These are phyloP conservation scores for Thryonomys swinderianus DNA, from an alignment of 2,113 vertebrate species.

Conservation along the genomic window DNA sequence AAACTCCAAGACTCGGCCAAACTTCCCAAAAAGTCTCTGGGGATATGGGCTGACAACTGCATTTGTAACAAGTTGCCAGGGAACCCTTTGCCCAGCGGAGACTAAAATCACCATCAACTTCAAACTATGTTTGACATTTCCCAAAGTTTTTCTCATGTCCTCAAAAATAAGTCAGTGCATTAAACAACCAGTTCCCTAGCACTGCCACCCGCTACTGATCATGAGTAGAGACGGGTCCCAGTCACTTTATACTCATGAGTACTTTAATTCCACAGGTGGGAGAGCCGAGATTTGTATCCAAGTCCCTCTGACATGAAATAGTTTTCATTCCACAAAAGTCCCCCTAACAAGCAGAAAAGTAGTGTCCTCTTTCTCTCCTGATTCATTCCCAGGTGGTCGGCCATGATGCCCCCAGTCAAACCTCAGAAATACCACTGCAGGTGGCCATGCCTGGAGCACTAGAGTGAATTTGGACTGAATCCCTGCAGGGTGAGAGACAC, in stretches of 20 bases:
- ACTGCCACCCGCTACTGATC: background rate
- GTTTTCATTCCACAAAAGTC: background rate
- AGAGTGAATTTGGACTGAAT: background rate
- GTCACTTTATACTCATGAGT: background rate
- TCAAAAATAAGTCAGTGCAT: background rate
- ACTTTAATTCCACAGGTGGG: background rate
- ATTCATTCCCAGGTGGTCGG: background rate
- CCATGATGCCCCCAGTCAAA: background rate
- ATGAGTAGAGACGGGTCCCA: background rate
- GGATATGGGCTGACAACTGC: background rate
- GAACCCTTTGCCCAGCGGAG: background rate
- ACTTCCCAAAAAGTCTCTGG: background rate
- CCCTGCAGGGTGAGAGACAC: background rate
- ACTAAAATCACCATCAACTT: constrained; percentile 8
- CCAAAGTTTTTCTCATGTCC: background rate
- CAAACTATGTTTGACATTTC: background rate
- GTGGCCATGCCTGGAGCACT: background rate
- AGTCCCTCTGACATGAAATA: background rate
- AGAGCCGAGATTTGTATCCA: background rate
- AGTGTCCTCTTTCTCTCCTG: background rate
- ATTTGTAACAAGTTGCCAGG: background rate
- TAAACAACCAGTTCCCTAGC: background rate
- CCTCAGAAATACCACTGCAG: background rate
- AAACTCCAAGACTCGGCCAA: background rate
- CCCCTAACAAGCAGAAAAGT: background rate